phyloP scores from a whole-genome alignment of 1,140 invertebrate genomes.

The Leucophenga varia region DNA sequence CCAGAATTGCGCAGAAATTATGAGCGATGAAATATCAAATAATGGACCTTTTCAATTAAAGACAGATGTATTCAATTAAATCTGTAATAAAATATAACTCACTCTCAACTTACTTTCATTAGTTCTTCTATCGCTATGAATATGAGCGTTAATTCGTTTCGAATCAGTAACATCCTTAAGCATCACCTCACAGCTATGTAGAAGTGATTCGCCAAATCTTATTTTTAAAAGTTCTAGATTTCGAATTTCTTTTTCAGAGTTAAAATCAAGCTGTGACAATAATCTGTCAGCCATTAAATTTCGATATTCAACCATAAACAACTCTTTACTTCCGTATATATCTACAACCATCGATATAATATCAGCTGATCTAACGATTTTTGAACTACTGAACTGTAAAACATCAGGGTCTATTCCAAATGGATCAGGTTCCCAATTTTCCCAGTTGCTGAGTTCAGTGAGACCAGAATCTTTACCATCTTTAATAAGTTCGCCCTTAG shows the following conservation, averaged over 20 bases:
- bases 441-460: constrained; percentile 75
- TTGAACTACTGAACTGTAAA: constrained; percentile 36
- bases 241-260: constrained; percentile 89
- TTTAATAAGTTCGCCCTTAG: constrained; percentile 71
- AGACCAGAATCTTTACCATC: constrained; percentile 66
- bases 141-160: constrained; percentile 82
- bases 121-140: constrained; percentile 62
- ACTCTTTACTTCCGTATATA: constrained; percentile 96
- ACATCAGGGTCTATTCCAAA: constrained; percentile 73
- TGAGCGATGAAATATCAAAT: constrained; percentile 72
- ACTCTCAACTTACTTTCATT: too few species aligned
- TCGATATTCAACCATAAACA: constrained; percentile 98
- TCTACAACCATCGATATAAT: constrained; percentile 98
- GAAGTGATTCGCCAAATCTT: constrained; percentile 91
- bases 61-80: too few species aligned
- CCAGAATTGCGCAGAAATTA: constrained; percentile 99
- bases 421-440: constrained; percentile 91
- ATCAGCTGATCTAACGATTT: constrained; percentile 72
- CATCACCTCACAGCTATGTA: constrained; percentile 99
- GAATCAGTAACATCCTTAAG: constrained; percentile 92
- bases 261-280: constrained; percentile 82
- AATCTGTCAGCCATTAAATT: constrained; percentile 91
- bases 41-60: constrained; percentile 36
- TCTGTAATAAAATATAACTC: too few species aligned
- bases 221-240: constrained; percentile 95